Conservation (phyloP, 37 sponge, comb jelly and placozoan genomes). For the Oopsacas minuta region DNA sequence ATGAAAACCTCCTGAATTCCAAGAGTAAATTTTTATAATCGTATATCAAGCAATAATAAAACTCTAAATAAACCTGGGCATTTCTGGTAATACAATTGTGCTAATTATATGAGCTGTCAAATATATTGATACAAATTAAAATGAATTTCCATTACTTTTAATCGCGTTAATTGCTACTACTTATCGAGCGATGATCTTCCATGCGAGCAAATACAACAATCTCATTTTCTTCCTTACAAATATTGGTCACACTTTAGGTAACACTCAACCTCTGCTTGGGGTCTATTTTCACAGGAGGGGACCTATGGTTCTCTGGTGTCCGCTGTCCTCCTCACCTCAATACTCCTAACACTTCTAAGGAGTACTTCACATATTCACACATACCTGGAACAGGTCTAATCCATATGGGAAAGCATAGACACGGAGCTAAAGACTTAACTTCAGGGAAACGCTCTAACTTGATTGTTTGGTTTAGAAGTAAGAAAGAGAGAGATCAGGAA, state of each 20-base stretch:
- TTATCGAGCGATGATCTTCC: too few relatives aligned
- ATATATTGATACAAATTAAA: too few relatives aligned
- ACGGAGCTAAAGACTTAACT: neutral
- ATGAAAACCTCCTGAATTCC: too few relatives aligned
- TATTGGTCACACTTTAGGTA: neutral
- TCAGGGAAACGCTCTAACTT: neutral
- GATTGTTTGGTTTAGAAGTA: constrained; percentile 5
- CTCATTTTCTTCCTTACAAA: too few relatives aligned
- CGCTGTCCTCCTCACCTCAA: neutral
- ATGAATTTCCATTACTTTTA: too few relatives aligned
- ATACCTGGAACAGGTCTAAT: neutral
- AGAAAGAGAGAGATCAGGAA: neutral
- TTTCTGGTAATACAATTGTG: too few relatives aligned
- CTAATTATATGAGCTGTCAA: too few relatives aligned
- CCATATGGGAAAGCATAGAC: neutral
- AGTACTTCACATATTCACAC: neutral
- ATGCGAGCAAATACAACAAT: too few relatives aligned
- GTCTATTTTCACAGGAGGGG: neutral
- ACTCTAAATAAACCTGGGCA: too few relatives aligned
- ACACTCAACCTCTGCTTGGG: neutral
- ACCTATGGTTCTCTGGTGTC: neutral
- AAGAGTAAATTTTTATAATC: too few relatives aligned
- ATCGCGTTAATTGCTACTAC: too few relatives aligned
- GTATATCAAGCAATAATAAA: too few relatives aligned
- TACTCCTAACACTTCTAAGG: neutral